Base-by-base conservation (phyloP, 1,140 invertebrate genomes). In the Dendrolimus punctatus region DNA sequence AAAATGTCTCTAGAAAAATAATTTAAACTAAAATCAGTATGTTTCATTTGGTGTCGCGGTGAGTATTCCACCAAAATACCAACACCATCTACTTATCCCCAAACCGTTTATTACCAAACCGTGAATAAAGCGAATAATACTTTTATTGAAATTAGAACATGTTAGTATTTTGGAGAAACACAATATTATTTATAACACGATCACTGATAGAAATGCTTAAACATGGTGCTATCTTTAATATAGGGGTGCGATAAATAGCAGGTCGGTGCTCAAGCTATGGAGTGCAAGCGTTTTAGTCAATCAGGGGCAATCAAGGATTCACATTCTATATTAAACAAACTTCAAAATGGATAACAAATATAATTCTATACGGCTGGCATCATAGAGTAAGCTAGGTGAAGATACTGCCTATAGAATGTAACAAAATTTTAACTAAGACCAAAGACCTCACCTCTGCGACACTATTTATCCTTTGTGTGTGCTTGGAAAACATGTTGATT, bases 151-250 rank as follows among this genome's bases (percentile, higher is more conserved):
- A 59, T 78, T 76, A 83, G 69, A 83, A 71, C 68, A 75, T 80
- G 80, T 86, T 86, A 86, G 83, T 86, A 86, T 86, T 86, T 86
- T 84, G 80, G 80, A 78, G 78, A 86, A 83, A 77, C 67, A 60
- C 50, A 43, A 10, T 38, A 23, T 23, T 23, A 51, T 45, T 65
- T 66, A 67, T 62, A 64, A 61, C 53, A 69, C 67, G 67, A 52
- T 49, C 23, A 23, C 51, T 59, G 60, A 64, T 46, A 55, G 43
- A 65, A 62, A 57, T 58, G 58, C 53, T 66, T 62, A 43, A 58
- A 68, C 23, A 23, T 23, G 23, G 23, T 23, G 23, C 23, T 23
- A 23, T 23, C 23, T 23, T 23, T 23, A 45, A 60, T 68, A 47
- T 55, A 64, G 51, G 46, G 44, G 64, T 69, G 68, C 71, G 53